These are phyloP conservation scores for Gortyna flavago DNA, from an alignment of 2,888 invertebrate genomes.

Conservation along the genomic window DNA sequence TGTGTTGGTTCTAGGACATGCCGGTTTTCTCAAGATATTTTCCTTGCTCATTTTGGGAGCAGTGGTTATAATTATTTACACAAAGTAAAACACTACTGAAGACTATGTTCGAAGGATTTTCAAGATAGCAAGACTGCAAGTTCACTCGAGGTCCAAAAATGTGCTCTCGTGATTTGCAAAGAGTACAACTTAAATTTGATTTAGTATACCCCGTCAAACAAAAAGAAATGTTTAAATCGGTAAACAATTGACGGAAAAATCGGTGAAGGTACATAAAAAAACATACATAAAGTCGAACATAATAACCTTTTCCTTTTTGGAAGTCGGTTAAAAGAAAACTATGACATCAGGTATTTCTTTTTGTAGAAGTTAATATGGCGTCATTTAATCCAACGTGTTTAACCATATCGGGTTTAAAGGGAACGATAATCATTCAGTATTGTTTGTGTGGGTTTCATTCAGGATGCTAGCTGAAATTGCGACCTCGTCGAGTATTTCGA, in stretches of 20 bases:
- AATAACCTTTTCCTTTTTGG: too few species aligned
- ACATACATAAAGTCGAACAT: too few species aligned
- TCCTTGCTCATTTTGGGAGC: too few species aligned
- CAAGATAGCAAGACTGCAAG: neutral
- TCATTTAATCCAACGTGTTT: neutral
- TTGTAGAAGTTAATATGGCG: neutral
- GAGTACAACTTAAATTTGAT: neutral
- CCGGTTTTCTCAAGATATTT: too few species aligned
- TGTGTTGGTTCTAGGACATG: too few species aligned
- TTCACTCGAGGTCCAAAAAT: neutral
- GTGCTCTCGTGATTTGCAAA: neutral
- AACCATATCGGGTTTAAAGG: neutral
- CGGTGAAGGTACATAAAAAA: too few species aligned
- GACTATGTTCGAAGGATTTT: neutral
- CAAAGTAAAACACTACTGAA: too few species aligned
- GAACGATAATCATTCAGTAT: neutral
- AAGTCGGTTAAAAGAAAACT: neutral
- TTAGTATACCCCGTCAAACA: too few species aligned
- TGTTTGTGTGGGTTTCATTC: neutral
- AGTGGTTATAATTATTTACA: too few species aligned
- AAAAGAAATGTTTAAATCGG: too few species aligned
- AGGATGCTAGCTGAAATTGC: too few species aligned
- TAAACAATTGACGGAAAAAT: too few species aligned
- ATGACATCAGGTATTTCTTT: neutral
- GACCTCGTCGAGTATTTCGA: neutral